Conservation (phyloP, 2,888 invertebrate genomes). For the Stenchaetothrips biformis region DNA sequence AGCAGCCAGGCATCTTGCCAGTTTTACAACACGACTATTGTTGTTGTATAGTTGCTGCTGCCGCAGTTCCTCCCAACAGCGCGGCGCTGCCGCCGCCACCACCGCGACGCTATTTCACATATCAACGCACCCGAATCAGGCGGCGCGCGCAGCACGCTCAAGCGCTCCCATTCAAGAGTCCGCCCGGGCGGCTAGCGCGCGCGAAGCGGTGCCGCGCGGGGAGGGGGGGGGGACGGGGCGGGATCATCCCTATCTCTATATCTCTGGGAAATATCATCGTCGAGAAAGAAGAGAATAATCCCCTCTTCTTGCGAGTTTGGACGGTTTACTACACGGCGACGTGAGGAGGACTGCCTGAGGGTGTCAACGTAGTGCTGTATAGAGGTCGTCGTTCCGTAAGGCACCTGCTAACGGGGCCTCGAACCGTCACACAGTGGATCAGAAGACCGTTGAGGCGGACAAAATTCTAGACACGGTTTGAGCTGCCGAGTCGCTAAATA, state of each 20-base stretch:
- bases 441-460: too few species aligned
- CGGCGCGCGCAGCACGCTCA: neutral
- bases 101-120: neutral
- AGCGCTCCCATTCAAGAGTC: neutral
- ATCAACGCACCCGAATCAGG: neutral
- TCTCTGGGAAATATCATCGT: neutral
- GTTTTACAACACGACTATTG: conserved; percentile 9
- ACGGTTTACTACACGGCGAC: too few species aligned
- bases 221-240: neutral
- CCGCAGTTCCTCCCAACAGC: neutral
- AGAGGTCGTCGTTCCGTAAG: too few species aligned
- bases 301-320: too few species aligned
- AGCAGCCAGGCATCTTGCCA: neutral
- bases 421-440: too few species aligned
- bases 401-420: too few species aligned
- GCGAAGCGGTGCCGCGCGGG: neutral
- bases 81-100: neutral
- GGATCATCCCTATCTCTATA: neutral
- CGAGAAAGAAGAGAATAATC: too few species aligned
- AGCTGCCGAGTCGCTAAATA: too few species aligned
- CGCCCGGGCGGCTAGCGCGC: too few species aligned
- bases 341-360: too few species aligned
- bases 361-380: too few species aligned
- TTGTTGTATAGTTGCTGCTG: neutral
- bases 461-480: too few species aligned